Percentiles rank a stretch among this genome's conserved stretches.
Evolutionary conservation across 1,140 invertebrate species (phyloP).

Genomic region (Hirudo medicinalis): DNA sequence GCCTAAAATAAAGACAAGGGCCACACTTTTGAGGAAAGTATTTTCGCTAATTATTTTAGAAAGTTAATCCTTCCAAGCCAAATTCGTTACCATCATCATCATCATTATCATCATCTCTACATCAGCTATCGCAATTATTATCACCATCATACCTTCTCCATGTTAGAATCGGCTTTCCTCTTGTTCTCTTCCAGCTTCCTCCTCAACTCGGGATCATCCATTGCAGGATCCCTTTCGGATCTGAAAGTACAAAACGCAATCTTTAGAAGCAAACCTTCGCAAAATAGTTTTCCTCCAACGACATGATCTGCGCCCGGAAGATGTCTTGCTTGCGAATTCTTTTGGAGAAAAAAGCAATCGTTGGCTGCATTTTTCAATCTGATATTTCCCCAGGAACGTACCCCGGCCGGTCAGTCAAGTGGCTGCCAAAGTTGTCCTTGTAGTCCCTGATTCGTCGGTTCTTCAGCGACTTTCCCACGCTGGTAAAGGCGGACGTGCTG

Average conservation of each 20-base stretch:
- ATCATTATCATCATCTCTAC: neutral
- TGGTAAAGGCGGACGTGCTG: slow-evolving; percentile 35
- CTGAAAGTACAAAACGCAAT: slow-evolving; percentile 23
- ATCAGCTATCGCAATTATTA: neutral
- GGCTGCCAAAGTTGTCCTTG: slow-evolving; percentile 30
- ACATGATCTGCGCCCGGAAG: neutral
- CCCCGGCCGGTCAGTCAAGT: slow-evolving; percentile 28
- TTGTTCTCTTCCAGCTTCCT: slow-evolving; percentile 32
- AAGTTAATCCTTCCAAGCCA: too few species aligned
- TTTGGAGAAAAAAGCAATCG: neutral
- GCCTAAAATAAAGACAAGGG: neutral
- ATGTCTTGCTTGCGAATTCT: neutral
- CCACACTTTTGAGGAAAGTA: too few species aligned
- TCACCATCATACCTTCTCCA: slow-evolving; percentile 31
- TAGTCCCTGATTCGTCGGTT: slow-evolving; percentile 34
- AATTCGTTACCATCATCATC: neutral
- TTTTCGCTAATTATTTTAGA: too few species aligned
- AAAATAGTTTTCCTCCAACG: neutral
- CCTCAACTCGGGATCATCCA: slow-evolving; percentile 29
- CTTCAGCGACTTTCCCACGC: slow-evolving; percentile 37
- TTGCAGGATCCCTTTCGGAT: slow-evolving; percentile 30
- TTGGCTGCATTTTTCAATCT: neutral
- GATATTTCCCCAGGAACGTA: slow-evolving; percentile 3
- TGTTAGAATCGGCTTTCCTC: slow-evolving; percentile 26
- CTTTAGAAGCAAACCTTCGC: neutral